These are phyloP conservation scores for Eilema depressum DNA, from an alignment of 2,888 invertebrate genomes.

Conservation along the genomic window DNA sequence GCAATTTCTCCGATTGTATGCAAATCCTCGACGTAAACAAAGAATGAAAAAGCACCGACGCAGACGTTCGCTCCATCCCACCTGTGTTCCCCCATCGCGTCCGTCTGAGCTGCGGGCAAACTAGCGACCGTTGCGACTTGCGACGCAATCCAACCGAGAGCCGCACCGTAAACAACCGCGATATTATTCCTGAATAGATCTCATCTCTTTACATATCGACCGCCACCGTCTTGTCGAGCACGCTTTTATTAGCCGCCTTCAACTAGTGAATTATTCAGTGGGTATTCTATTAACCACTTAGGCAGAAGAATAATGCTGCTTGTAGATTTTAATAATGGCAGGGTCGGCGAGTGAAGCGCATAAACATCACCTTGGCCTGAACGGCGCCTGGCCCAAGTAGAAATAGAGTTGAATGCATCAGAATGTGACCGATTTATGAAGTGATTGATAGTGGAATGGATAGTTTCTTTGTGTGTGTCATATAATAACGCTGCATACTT, in stretches of 20 bases:
- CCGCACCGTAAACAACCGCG: constrained; percentile 70
- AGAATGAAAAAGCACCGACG: constrained; percentile 81
- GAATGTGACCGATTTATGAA: constrained; percentile 55
- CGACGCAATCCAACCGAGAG: constrained; percentile 66
- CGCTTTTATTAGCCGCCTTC: constrained; percentile 78
- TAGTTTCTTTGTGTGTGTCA: constrained; percentile 26
- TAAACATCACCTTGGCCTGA: constrained; percentile 72
- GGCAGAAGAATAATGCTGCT: constrained; percentile 79
- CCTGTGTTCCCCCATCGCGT: constrained; percentile 68
- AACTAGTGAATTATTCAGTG: constrained; percentile 80
- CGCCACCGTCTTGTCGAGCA: constrained; percentile 74
- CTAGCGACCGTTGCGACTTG: constrained; percentile 63
- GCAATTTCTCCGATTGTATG: constrained; percentile 85
- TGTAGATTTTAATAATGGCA: constrained; percentile 71
- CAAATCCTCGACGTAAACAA: constrained; percentile 83
- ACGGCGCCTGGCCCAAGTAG: constrained; percentile 46
- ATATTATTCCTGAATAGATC: constrained; percentile 80
- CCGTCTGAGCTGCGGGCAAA: constrained; percentile 69
- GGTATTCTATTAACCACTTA: constrained; percentile 80
- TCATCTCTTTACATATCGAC: constrained; percentile 80
- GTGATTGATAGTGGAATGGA: constrained; percentile 35
- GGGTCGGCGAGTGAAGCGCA: constrained; percentile 62
- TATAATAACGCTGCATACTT: constrained; percentile 29
- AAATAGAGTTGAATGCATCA: constrained; percentile 55
- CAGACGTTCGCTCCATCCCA: constrained; percentile 75